Conservation (phyloP, 2,888 invertebrate species). For the Zhengitettix transpicula region DNA sequence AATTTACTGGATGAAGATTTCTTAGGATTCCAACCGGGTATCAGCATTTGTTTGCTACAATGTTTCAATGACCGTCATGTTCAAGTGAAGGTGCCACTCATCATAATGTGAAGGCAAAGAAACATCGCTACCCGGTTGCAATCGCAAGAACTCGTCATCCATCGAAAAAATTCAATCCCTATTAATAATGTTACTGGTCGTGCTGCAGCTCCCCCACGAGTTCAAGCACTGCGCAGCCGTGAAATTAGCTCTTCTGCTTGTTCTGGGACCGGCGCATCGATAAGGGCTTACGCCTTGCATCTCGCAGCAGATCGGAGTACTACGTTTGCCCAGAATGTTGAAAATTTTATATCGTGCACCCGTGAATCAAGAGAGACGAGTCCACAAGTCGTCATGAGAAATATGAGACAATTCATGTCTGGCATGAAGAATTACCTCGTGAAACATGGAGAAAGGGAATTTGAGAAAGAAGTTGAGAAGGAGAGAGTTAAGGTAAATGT, state of each 20-base stretch:
- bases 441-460: conserved; percentile 85
- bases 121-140: too few relatives aligned
- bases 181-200: too few relatives aligned
- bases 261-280: conserved; percentile 49
- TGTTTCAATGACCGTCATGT: too few relatives aligned
- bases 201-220: conserved; percentile 55
- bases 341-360: conserved; percentile 86
- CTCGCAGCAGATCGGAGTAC: conserved; percentile 71
- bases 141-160: too few relatives aligned
- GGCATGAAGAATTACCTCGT: conserved; percentile 97
- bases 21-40: too few relatives aligned
- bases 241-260: conserved; percentile 22
- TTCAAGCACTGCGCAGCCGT: conserved; percentile 47
- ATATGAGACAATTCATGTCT: conserved; percentile 92
- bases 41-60: too few relatives aligned
- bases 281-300: conserved; percentile 62
- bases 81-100: too few relatives aligned
- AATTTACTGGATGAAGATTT: too few relatives aligned
- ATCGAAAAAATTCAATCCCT: too few relatives aligned
- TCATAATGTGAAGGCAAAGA: too few relatives aligned
- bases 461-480: conserved; percentile 78
- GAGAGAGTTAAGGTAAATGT: conserved; percentile 54
- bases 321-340: conserved; percentile 81
- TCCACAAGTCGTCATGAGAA: conserved; percentile 76
- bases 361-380: conserved; percentile 75